Evolutionary conservation across 1,140 invertebrate species (phyloP), one percentile per base, ranked within the genome.

Genomic region (Drosophila bifasciata): DNA sequence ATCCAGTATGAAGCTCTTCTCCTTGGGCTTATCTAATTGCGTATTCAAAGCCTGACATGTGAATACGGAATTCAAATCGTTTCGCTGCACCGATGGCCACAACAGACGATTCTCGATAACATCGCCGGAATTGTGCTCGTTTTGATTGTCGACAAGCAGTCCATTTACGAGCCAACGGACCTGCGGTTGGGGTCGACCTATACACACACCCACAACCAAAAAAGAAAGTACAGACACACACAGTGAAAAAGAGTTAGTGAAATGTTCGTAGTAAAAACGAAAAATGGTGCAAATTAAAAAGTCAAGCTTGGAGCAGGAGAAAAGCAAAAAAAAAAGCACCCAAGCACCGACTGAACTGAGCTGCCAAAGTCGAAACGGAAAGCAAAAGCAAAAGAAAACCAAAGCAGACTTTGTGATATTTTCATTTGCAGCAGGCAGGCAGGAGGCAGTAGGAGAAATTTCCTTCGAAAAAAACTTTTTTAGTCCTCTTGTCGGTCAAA

Each of bases 41-140:
- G 96, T 97, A 91, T 98, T 98, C 70, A 94, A 93, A 9, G 97
- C 96, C 89, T 96, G 95, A 90, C 96, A 98, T 40, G 96, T 96
- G 91, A 97, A 96, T 72, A 96, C 95, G 2, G 95, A 94, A 60
- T 96, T 95, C 58, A 97, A 94, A 92, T 97, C 95, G n/a, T 95
- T 94, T 32, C 97, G 93, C 23, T 94, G 93, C 53, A 97, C 93
- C 13, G 94, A 93, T 28, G 94, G 94, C 93, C 96, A 95, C 46
- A 94, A 93, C 44, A 97, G 93, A 69, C 96, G 93, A 92, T 97
- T 97, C 90, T 97, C 96, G 67, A 97, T 97, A 19, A 97, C 95
- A 91, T 96, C 95, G 13, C 95, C 96, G 21, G 95, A 95, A 90
- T 95, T 96, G 91, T 96, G 95, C 89, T 96, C 95, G 89, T 95